Evolutionary conservation across 2,888 invertebrate genomes (phyloP).

Genomic region (Steromphala cineraria): DNA sequence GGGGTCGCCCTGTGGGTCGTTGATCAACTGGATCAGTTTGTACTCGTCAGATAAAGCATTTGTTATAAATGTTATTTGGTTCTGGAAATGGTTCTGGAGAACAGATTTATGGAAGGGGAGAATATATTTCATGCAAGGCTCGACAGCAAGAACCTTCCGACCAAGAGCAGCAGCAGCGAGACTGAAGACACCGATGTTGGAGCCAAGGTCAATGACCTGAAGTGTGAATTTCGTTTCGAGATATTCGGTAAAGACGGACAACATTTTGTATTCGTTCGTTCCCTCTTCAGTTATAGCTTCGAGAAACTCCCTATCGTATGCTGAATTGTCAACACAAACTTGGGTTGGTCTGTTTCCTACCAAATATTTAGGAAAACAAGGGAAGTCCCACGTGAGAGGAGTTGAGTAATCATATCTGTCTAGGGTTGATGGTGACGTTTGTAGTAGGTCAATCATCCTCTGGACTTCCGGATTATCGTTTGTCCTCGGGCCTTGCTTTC

Average conservation of each 20-base stretch:
- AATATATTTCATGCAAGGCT: slow-evolving; percentile 35
- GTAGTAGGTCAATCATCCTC: not conserved
- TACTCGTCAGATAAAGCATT: slow-evolving; percentile 41
- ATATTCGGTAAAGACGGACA: not conserved
- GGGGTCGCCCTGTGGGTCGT: not conserved
- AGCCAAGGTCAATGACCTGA: slow-evolving; percentile 40
- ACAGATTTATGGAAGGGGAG: slow-evolving; percentile 35
- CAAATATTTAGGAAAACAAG: not conserved
- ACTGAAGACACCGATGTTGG: slow-evolving; percentile 40
- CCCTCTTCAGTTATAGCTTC: not conserved
- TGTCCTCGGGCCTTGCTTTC: not conserved
- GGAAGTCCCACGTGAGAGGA: not conserved
- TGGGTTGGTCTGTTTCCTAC: not conserved
- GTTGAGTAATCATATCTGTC: not conserved
- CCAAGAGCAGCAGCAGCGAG: slow-evolving; percentile 33
- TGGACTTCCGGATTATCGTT: not conserved
- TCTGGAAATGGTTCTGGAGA: slow-evolving; percentile 25
- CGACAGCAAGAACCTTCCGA: slow-evolving; percentile 40
- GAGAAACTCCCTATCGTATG: not conserved
- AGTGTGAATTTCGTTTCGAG: not conserved
- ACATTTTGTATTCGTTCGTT: not conserved
- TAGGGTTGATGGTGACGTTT: not conserved
- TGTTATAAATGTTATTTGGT: slow-evolving; percentile 29
- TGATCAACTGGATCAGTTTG: slow-evolving; percentile 6
- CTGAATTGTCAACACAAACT: slow-evolving; percentile 17